phyloP scores from a whole-genome alignment of 2,113 vertebrate genomes.

The Scopus umbretta region DNA sequence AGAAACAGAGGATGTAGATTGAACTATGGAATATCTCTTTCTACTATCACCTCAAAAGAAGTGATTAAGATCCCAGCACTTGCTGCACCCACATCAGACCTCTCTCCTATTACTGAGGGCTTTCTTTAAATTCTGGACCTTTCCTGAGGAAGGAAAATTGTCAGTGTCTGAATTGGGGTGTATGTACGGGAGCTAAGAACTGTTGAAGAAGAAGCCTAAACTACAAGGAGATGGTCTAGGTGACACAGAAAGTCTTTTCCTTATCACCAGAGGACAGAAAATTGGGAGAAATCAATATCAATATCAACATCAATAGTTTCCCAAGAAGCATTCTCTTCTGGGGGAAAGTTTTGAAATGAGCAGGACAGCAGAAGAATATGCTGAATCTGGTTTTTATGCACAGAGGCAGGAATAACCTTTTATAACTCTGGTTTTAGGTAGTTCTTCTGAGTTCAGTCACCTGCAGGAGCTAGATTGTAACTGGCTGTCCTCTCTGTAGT shows the following conservation, averaged over 20 bases:
- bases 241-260: background rate
- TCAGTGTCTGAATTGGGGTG: background rate
- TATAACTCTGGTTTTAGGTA: background rate
- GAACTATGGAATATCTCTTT: background rate
- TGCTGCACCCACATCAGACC: background rate
- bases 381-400: background rate
- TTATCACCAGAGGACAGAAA: background rate
- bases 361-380: background rate
- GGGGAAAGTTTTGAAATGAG: background rate
- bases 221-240: background rate
- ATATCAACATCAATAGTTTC: no score
- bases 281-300: background rate
- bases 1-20: background rate
- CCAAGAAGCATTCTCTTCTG: background rate
- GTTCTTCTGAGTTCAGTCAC: background rate
- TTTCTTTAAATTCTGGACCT: background rate
- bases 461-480: background rate
- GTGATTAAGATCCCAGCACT: background rate
- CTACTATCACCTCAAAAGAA: background rate
- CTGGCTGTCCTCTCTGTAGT: background rate
- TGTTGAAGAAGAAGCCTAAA: background rate
- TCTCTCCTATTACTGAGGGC: background rate
- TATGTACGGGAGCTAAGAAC: background rate
- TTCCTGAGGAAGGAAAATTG: background rate
- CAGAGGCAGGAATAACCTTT: background rate